These are phyloP conservation scores for Phyllostomus discolor DNA, from an alignment of 2,113 vertebrate species.

Conservation along the genomic window DNA sequence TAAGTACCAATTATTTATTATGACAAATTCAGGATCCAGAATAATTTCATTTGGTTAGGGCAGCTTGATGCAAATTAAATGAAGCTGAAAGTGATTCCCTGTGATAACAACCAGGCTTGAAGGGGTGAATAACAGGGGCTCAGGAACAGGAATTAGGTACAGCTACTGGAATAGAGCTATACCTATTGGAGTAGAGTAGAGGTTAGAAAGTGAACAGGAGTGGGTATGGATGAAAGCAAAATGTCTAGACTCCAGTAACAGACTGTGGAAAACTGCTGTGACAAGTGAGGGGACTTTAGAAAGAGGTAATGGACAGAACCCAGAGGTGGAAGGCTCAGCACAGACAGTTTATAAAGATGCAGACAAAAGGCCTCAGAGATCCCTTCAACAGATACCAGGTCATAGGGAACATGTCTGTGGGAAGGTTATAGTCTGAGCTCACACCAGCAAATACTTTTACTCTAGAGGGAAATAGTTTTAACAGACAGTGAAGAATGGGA, in stretches of 20 bases:
- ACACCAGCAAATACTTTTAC: background rate
- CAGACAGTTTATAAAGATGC: background rate
- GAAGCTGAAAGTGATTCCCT: background rate
- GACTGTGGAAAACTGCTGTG: background rate
- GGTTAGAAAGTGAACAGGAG: background rate
- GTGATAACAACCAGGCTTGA: background rate
- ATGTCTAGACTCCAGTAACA: background rate
- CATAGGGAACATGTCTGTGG: background rate
- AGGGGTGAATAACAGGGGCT: background rate
- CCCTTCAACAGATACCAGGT: background rate
- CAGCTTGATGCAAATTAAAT: background rate
- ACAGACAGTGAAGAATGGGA: background rate
- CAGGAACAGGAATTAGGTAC: background rate
- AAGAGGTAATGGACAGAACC: background rate
- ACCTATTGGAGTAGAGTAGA: background rate
- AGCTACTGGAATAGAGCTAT: background rate
- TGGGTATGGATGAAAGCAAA: background rate
- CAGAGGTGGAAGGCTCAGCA: background rate
- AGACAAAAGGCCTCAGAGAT: background rate
- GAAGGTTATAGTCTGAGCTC: background rate
- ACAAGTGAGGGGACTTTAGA: background rate
- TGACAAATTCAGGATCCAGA: background rate
- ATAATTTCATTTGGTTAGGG: background rate
- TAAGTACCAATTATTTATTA: background rate
- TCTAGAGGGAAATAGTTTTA: background rate